Percentiles rank a stretch among this genome's conserved stretches.
Evolutionary conservation across 2,797 vertebrate genomes (phyloP).

Genomic region (Myripristis jacobus): DNA sequence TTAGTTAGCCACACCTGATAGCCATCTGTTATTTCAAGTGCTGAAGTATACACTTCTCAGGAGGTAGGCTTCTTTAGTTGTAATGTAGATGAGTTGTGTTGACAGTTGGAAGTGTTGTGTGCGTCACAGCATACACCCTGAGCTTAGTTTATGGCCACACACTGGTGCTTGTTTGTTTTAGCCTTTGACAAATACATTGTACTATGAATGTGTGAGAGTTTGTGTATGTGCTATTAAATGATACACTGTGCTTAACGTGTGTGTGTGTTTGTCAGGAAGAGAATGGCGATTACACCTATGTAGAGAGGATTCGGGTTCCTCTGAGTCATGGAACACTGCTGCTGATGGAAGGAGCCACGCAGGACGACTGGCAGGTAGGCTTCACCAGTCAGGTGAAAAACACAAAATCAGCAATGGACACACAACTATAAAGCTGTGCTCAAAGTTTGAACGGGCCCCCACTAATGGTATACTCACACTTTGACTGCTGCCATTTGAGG

Average conservation of each 20-base stretch:
- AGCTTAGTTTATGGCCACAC: neutral
- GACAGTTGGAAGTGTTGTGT: too few species aligned
- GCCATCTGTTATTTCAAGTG: slow-evolving; percentile 4
- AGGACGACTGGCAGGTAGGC: slow-evolving; percentile 96
- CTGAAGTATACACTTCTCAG: slow-evolving; percentile 7
- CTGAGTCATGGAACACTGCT: slow-evolving; percentile 91
- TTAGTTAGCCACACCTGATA: slow-evolving; percentile 4
- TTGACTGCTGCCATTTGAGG: too few species aligned
- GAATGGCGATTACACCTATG: slow-evolving; percentile 89
- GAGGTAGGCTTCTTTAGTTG: neutral
- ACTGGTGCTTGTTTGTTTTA: neutral
- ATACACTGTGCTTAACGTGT: too few species aligned
- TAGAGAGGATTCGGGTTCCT: slow-evolving; percentile 88
- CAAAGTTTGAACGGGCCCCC: too few species aligned
- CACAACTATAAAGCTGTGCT: too few species aligned
- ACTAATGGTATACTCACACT: too few species aligned
- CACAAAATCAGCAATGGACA: too few species aligned
- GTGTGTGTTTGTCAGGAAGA: slow-evolving; percentile 84
- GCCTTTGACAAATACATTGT: neutral
- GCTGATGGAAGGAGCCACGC: slow-evolving; percentile 93
- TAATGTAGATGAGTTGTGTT: too few species aligned
- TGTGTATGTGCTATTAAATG: neutral
- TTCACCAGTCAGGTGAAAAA: slow-evolving; percentile 16
- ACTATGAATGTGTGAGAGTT: neutral
- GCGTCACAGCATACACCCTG: too few species aligned